phyloP scores from a whole-genome alignment of 2,888 invertebrate genomes.

The Cantharis rufa region DNA sequence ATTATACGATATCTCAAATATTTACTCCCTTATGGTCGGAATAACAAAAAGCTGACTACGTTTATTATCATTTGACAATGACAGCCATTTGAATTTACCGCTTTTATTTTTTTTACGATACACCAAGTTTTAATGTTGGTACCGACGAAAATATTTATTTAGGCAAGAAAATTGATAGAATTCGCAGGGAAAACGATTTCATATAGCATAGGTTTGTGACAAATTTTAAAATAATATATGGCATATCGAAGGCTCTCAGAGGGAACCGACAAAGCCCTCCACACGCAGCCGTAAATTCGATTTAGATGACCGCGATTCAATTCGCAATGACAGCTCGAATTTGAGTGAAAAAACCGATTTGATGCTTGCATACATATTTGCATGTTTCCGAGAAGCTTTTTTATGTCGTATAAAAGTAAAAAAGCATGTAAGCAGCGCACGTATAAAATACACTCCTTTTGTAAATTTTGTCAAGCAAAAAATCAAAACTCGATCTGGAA shows the following conservation, averaged over 20 bases:
- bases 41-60: slow-evolving; percentile 16
- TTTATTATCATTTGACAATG: background rate
- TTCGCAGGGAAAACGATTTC: slow-evolving; percentile 4
- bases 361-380: slow-evolving; percentile 13
- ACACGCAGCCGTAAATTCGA: slow-evolving; percentile 52
- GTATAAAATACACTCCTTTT: background rate
- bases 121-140: too few relatives aligned
- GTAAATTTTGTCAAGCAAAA: background rate
- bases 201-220: slow-evolving; percentile 49
- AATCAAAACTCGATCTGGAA: background rate
- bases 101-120: too few relatives aligned
- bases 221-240: slow-evolving; percentile 54
- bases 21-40: slow-evolving; percentile 30
- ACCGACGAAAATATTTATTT: slow-evolving; percentile 35
- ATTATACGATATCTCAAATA: slow-evolving; percentile 47
- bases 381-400: slow-evolving; percentile 16
- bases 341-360: slow-evolving; percentile 47
- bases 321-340: slow-evolving; percentile 43
- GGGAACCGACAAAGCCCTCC: slow-evolving; percentile 42
- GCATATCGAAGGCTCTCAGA: slow-evolving; percentile 41
- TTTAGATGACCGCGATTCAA: slow-evolving; percentile 52
- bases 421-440: slow-evolving; percentile 15
- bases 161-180: background rate
- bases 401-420: slow-evolving; percentile 24
- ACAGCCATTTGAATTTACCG: too few relatives aligned